These are phyloP conservation scores for Ceratosolen solmsi DNA, from an alignment of 1,140 invertebrate species.

Conservation along the genomic window DNA sequence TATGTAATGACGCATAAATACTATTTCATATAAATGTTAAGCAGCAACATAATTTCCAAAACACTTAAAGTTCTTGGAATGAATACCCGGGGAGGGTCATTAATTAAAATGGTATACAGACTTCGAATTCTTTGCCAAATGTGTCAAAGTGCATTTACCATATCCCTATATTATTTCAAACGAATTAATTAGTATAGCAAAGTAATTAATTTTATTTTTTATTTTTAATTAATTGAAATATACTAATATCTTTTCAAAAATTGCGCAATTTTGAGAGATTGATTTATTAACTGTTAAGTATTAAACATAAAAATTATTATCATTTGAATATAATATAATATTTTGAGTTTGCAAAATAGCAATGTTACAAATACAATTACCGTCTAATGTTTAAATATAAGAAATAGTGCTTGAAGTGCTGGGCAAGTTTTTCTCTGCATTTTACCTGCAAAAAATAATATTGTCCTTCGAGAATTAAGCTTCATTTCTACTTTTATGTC, in stretches of 20 bases:
- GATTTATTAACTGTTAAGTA: no score
- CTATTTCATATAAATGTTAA: neutral
- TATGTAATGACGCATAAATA: conserved; percentile 1
- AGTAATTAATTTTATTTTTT: conserved; percentile 12
- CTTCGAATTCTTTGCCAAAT: conserved; percentile 6
- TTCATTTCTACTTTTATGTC: neutral
- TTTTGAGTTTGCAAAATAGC: no score
- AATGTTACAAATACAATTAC: neutral
- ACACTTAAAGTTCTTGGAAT: conserved; percentile 9
- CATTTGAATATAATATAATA: no score
- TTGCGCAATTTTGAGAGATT: no score
- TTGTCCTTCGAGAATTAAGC: neutral
- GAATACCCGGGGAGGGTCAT: conserved; percentile 18
- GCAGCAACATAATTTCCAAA: conserved; percentile 11
- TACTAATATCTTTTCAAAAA: no score
- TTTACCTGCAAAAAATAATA: neutral
- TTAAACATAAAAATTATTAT: no score
- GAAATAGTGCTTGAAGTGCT: neutral
- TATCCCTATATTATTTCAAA: neutral
- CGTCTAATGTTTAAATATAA: neutral
- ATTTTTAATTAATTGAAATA: neutral
- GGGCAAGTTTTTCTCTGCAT: neutral
- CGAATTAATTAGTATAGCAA: conserved; percentile 10
- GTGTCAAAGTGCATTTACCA: neutral
- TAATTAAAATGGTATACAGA: conserved; percentile 31